phyloP scores from a whole-genome alignment of 2,888 invertebrate genomes.

The Drosophila percnosoma region DNA sequence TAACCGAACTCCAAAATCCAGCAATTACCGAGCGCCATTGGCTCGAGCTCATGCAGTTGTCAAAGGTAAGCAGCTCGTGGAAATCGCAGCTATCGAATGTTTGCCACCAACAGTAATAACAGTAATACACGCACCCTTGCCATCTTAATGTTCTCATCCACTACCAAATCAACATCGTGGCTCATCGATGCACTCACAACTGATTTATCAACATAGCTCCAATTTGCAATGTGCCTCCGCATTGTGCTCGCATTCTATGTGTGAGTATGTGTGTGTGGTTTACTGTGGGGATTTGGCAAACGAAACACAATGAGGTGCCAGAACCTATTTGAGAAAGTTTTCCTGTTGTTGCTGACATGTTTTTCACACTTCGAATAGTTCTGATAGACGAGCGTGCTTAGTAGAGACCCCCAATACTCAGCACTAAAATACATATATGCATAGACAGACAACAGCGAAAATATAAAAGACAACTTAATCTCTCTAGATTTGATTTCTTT shows the following conservation, averaged over 20 bases:
- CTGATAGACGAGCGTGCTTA: not conserved
- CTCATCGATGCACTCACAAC: conserved; percentile 37
- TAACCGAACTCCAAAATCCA: conserved; percentile 97
- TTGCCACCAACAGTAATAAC: conserved; percentile 25
- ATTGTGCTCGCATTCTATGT: conserved; percentile 8
- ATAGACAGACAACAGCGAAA: not conserved
- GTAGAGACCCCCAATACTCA: not conserved
- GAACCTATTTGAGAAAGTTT: not conserved
- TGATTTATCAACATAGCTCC: conserved; percentile 51
- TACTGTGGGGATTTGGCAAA: conserved; percentile 43
- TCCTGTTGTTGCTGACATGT: not conserved
- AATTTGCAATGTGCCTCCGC: conserved; percentile 7
- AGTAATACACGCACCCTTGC: not conserved
- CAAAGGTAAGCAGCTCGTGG: conserved; percentile 88
- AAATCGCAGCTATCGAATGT: conserved; percentile 28
- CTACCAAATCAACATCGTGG: not conserved
- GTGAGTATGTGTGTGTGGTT: conserved; percentile 1
- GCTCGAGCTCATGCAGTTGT: conserved; percentile 96
- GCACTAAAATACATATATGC: not conserved
- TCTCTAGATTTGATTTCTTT: not conserved
- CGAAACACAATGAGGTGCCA: conserved; percentile 9
- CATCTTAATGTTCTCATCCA: not conserved
- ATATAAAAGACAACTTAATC: not conserved
- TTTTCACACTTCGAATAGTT: not conserved
- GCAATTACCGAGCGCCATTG: conserved; percentile 97